These are phyloP conservation scores for Gambelia wislizenii DNA, from an alignment of 2,797 vertebrate species.

Conservation along the genomic window DNA sequence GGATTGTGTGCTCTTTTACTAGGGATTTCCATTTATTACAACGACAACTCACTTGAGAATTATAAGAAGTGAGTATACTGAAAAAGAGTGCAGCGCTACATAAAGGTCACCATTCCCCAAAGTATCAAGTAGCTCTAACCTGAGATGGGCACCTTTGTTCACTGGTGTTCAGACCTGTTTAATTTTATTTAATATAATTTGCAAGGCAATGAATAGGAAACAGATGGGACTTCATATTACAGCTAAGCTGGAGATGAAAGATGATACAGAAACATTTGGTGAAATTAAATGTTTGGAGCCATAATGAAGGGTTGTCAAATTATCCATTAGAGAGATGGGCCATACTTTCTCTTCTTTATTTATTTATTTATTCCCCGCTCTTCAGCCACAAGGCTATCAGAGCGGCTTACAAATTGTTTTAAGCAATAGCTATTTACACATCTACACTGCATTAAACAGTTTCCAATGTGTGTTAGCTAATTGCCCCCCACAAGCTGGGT, in stretches of 20 bases:
- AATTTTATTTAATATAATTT: not conserved
- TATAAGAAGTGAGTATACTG: constrained; percentile 90
- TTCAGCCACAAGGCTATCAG: too few relatives aligned
- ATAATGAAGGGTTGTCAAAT: not conserved
- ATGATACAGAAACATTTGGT: not conserved
- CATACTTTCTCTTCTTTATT: not conserved
- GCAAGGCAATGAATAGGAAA: not conserved
- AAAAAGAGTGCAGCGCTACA: not conserved
- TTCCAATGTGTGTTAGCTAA: too few relatives aligned
- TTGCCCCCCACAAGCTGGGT: too few relatives aligned
- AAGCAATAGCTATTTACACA: too few relatives aligned
- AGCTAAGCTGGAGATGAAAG: not conserved
- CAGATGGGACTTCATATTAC: not conserved
- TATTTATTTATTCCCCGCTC: too few relatives aligned
- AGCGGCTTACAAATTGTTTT: too few relatives aligned
- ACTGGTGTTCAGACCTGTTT: not conserved
- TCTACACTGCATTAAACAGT: too few relatives aligned
- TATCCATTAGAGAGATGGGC: not conserved
- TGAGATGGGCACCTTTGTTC: not conserved
- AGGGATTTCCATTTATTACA: constrained; percentile 98
- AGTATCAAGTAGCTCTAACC: not conserved
- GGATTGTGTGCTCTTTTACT: constrained; percentile 94
- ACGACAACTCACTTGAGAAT: constrained; percentile 97
- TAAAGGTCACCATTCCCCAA: not conserved
- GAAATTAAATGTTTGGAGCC: not conserved